phyloP scores from a whole-genome alignment of 2,797 vertebrate genomes.

The Characodon lateralis region DNA sequence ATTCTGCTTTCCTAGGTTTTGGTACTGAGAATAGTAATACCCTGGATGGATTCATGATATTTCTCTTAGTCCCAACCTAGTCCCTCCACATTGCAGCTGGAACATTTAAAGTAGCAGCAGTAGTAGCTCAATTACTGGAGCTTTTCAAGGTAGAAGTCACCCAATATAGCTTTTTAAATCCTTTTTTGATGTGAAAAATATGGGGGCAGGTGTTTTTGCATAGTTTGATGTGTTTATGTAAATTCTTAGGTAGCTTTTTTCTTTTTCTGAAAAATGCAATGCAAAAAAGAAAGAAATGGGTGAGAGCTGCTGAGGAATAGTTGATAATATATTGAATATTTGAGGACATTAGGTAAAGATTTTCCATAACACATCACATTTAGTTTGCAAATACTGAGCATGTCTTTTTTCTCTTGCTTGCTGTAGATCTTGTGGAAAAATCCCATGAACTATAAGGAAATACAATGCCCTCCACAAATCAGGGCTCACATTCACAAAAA shows the following conservation, averaged over 20 bases:
- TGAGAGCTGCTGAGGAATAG: constrained; percentile 12
- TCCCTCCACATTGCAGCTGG: constrained; percentile 33
- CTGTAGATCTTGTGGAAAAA: neutral
- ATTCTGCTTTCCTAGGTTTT: neutral
- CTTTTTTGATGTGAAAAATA: constrained; percentile 33
- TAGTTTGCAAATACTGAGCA: neutral
- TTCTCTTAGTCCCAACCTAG: constrained; percentile 46
- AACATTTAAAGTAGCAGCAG: constrained; percentile 43
- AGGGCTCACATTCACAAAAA: neutral
- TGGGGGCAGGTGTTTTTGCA: constrained; percentile 16
- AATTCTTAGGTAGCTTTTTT: neutral
- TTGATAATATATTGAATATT: constrained; percentile 37
- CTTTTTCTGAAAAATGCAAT: neutral
- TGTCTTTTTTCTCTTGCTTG: neutral
- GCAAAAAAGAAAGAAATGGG: constrained; percentile 9
- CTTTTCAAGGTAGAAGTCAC: constrained; percentile 19
- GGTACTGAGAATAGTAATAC: neutral
- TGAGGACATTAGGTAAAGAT: constrained; percentile 25
- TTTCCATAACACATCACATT: neutral
- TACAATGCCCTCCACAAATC: neutral
- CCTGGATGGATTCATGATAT: neutral
- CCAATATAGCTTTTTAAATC: constrained; percentile 3
- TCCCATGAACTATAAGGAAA: neutral
- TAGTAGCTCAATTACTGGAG: constrained; percentile 17
- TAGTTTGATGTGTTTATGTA: constrained; percentile 11